Evolutionary conservation across 2,797 vertebrate genomes (phyloP), one percentile per base, ranked within the genome.

Genomic region (Champsocephalus esox): DNA sequence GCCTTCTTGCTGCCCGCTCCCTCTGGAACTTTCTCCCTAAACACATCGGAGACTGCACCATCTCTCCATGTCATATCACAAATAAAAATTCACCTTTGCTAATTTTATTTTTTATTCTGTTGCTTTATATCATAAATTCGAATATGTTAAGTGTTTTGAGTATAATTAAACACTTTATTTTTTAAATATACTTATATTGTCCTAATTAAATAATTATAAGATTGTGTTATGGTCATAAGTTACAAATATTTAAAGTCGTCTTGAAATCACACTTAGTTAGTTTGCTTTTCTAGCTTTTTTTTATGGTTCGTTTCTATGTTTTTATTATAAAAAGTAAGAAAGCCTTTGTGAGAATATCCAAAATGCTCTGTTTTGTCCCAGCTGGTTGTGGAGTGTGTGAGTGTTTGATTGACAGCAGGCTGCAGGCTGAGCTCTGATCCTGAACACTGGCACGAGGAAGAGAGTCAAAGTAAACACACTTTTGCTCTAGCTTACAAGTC

Each of bases 391-490:
- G 34, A 38, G 34, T 38, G 34, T 9, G 34, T 38, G 34, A 38
- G 34, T 38, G 34, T 38, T 38, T 38, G 34, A 38, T 38, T 38
- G 34, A 38, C 34, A 38, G 3, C 28, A 45, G 58, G 21, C 43
- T 58, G 34, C 2, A 52, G 57, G 68, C 34, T 38, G 34, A 38
- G 6, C 34, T 38, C 34, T 38, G 34, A 9, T 38, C 6, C 8
- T 38, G 59, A 63, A 12, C 49, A 43, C 59, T 9, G 11, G 8
- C 52, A 46, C 38, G 34, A 38, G 6, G 8, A 38, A 6, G 34
- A 38, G 34, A 51, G 21, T 44, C 38, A 28, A n/a, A 51, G 46
- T 49, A 58, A 58, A 69, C 44, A 49, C 45, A 66, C 61, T 38
- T 41, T 55, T 3, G 3, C 60, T 70, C 43, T 11, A 50, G 38